These are phyloP conservation scores for Amphimedon queenslandica DNA, from an alignment of 37 sponge, comb jelly and placozoan genomes.

Conservation along the genomic window DNA sequence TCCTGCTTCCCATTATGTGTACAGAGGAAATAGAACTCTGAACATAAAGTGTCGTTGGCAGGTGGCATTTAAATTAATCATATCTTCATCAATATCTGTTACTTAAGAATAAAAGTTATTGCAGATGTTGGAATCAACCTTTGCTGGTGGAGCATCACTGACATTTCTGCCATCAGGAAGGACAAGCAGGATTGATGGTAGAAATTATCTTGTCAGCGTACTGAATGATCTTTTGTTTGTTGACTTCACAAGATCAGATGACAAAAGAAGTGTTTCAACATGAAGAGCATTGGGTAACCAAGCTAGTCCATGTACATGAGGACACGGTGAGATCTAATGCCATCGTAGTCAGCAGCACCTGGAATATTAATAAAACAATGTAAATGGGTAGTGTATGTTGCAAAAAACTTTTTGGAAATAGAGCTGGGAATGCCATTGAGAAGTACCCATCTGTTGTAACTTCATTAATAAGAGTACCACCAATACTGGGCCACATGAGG, in stretches of 20 bases:
- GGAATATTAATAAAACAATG: slow-evolving; percentile 30
- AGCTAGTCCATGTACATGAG: slow-evolving; percentile 42
- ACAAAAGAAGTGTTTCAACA: slow-evolving; percentile 15
- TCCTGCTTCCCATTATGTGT: slow-evolving; percentile 11
- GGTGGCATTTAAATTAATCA: slow-evolving; percentile 29
- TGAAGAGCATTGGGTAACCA: slow-evolving; percentile 39
- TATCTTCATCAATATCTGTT: slow-evolving; percentile 17
- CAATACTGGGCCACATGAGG: slow-evolving; percentile 17
- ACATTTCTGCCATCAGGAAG: slow-evolving; percentile 20
- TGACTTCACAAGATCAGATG: background rate
- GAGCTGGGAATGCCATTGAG: slow-evolving; percentile 20
- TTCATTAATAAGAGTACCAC: slow-evolving; percentile 17
- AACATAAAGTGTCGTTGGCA: slow-evolving; percentile 38
- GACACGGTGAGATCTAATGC: slow-evolving; percentile 27
- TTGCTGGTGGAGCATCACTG: slow-evolving; percentile 4
- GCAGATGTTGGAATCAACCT: slow-evolving; percentile 8
- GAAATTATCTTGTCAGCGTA: slow-evolving; percentile 10
- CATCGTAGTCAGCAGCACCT: slow-evolving; percentile 37
- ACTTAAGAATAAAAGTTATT: slow-evolving; percentile 15
- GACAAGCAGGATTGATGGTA: slow-evolving; percentile 35
- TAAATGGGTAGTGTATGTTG: no score
- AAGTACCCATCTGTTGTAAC: slow-evolving; percentile 23
- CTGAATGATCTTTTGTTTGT: slow-evolving; percentile 14
- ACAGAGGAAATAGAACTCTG: slow-evolving; percentile 17
- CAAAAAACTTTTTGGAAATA: slow-evolving; percentile 38